Evolutionary conservation across 2,113 vertebrate genomes (phyloP), one percentile per base, ranked within the genome.

Genomic region (Lamprotornis superbus): DNA sequence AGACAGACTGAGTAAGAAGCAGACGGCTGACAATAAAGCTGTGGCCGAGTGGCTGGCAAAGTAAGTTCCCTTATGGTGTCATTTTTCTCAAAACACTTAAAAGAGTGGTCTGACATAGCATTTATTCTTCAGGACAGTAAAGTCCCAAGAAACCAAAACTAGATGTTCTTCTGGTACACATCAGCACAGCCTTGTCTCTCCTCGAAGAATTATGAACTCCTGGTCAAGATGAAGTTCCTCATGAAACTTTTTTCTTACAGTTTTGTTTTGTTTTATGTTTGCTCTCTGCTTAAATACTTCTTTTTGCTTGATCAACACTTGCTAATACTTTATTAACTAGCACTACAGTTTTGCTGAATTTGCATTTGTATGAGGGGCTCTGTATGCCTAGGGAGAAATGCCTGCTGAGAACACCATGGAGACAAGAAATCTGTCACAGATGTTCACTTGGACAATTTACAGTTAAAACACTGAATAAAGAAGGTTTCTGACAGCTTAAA

Each of bases 21-120:
- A 99, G 94, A 98, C 98, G 0, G 98, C 98, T 81, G 99, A 99
- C 79, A 99, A 99, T 97, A 99, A 99, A 98, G 99, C 99, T 63
- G 99, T 99, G 57, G 99, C 99, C 5, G 99, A 99, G 90, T 99
- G 99, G 99, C 97, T 99, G 95, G 98, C 98, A 63, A 99, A 99
- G 99, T 99, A 98, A 98, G 98, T 96, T 87, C 20, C 19, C 12
- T 74, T 23, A 20, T 17, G 20, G 35, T 87, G 24, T 77, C 35
- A 46, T 77, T 22, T 82, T 86, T 73, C 20, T 65, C 55, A 80
- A 59, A 71, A 42, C 33, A 63, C 5, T 56, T 57, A 1, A 1
- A 42, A 55, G 27, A 10, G 7, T 68, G 14, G 18, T 57, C 12
- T 87, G 42, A 70, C 20, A 57, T 42, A 86, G 22, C 10, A 33